phyloP scores from a whole-genome alignment of 2,888 invertebrate genomes.

The Ochlodes sylvanus region DNA sequence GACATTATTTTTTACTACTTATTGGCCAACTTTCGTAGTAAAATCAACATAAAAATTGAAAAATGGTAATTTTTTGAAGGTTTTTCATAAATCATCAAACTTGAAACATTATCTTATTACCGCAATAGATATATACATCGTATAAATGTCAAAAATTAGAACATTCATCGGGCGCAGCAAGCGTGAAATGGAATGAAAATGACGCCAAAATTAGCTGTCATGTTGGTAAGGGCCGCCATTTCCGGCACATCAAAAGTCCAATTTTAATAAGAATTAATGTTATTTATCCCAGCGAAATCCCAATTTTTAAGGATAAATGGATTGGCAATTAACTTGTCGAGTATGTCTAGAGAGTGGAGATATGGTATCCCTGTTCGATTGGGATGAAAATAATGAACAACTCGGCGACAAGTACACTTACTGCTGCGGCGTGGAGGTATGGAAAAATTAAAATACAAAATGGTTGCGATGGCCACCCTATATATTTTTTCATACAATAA shows the following conservation, averaged over 20 bases:
- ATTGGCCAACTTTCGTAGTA: no score
- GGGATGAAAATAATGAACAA: slow-evolving; percentile 84
- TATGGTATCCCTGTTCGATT: slow-evolving; percentile 83
- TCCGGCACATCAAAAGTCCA: slow-evolving; percentile 63
- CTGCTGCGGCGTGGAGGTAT: slow-evolving; percentile 81
- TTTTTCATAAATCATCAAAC: no score
- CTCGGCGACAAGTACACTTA: slow-evolving; percentile 79
- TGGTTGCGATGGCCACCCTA: slow-evolving; percentile 85
- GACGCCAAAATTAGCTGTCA: slow-evolving; percentile 46
- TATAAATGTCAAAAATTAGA: background rate
- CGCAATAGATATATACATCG: no score
- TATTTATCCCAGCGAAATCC: slow-evolving; percentile 35
- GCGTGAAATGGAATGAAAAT: slow-evolving; percentile 50
- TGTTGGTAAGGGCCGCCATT: slow-evolving; percentile 60
- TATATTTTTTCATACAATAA: slow-evolving; percentile 76
- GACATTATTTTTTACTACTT: no score
- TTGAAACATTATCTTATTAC: no score
- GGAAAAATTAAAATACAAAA: slow-evolving; percentile 80
- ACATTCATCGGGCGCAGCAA: slow-evolving; percentile 9
- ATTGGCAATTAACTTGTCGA: slow-evolving; percentile 83
- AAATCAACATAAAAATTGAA: no score
- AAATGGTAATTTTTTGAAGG: no score
- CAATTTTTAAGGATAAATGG: slow-evolving; percentile 64
- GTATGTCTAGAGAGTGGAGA: slow-evolving; percentile 81
- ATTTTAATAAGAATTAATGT: slow-evolving; percentile 55